phyloP scores from a whole-genome alignment of 2,888 invertebrate species.

The Gnatocerus cornutus region DNA sequence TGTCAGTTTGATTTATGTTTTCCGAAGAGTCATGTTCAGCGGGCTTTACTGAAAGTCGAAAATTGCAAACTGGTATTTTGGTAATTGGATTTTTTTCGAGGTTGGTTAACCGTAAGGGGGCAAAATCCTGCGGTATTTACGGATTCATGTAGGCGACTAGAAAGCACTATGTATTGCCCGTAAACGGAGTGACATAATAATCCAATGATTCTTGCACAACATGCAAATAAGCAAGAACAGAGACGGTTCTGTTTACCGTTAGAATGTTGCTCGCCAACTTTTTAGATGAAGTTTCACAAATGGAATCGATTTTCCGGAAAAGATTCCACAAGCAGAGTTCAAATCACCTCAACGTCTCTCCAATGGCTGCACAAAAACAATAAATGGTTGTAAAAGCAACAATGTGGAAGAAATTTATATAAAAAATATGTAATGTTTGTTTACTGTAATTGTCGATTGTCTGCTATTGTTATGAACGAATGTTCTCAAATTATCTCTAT shows the following conservation, averaged over 20 bases:
- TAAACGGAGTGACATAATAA: constrained; percentile 56
- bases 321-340: background rate
- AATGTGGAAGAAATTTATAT: too few species aligned
- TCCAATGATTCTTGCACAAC: constrained; percentile 54
- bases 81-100: background rate
- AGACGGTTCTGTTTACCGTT: constrained; percentile 31
- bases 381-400: too few species aligned
- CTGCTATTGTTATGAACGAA: too few species aligned
- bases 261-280: constrained; percentile 8
- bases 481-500: too few species aligned
- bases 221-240: constrained; percentile 52
- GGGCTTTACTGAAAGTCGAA: background rate
- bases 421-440: too few species aligned
- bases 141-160: constrained; percentile 51
- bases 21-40: background rate
- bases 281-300: background rate
- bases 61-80: background rate
- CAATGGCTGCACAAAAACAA: too few species aligned
- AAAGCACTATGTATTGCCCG: constrained; percentile 50
- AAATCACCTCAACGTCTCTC: background rate
- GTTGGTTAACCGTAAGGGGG: constrained; percentile 17
- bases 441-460: too few species aligned
- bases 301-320: background rate
- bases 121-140: constrained; percentile 38
- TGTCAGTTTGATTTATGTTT: background rate